These are phyloP conservation scores for Cynopterus sphinx DNA, from an alignment of 2,797 vertebrate genomes.

Conservation along the genomic window DNA sequence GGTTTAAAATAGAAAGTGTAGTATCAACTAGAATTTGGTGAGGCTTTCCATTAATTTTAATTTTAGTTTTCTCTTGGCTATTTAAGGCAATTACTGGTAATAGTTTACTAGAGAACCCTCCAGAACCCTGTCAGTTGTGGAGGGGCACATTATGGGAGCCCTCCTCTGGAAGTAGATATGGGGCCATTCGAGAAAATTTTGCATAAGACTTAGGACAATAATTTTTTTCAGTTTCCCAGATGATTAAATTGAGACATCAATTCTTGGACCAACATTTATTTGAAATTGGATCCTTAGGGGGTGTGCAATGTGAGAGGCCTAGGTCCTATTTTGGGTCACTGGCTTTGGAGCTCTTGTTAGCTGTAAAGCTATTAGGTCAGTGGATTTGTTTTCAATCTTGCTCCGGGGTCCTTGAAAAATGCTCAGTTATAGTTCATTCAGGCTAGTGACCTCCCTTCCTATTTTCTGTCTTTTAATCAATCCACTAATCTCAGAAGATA, in stretches of 20 bases:
- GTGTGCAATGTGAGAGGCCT: too few species aligned
- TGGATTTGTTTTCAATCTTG: background rate
- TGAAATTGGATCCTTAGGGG: background rate
- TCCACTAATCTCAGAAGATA: background rate
- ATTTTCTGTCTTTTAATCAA: background rate
- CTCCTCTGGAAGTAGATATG: background rate
- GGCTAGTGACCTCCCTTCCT: background rate
- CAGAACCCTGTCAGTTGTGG: background rate
- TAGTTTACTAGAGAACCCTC: background rate
- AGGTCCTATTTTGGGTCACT: background rate
- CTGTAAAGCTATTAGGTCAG: background rate
- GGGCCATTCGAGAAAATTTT: background rate
- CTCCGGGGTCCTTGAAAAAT: background rate
- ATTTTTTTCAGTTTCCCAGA: background rate
- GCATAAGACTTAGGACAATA: background rate
- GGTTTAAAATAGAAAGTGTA: background rate
- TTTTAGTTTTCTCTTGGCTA: background rate
- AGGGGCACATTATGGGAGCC: background rate
- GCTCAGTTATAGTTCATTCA: background rate
- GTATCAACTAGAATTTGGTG: background rate
- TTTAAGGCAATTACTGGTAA: background rate
- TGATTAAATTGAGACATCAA: background rate
- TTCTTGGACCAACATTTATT: background rate
- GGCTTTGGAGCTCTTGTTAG: background rate
- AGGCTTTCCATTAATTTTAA: background rate